Percentiles rank a stretch among this genome's conserved stretches.
These are phyloP conservation scores for Sphyrna mokarran DNA, from an alignment of 2,113 vertebrate genomes.

Conservation along the genomic window DNA sequence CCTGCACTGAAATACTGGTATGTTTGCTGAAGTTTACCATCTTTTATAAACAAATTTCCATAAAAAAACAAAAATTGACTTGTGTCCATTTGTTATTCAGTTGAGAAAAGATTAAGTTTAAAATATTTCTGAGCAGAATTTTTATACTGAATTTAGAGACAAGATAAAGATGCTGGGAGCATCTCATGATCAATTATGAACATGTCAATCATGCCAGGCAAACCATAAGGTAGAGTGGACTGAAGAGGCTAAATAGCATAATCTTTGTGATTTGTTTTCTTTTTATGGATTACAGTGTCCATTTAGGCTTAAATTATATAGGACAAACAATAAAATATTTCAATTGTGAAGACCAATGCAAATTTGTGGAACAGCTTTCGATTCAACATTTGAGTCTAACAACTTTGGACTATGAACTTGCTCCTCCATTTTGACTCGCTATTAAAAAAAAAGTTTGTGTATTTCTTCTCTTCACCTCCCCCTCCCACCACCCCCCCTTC, in stretches of 20 bases:
- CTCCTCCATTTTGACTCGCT: too few species aligned
- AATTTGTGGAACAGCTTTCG: too few species aligned
- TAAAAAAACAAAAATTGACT: neutral
- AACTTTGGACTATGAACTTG: too few species aligned
- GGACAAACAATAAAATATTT: neutral
- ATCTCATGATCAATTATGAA: neutral
- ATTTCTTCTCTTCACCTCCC: too few species aligned
- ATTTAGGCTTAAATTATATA: neutral
- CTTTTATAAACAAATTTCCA: neutral
- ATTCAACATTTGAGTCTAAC: too few species aligned
- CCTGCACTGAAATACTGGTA: neutral
- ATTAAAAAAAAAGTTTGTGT: too few species aligned
- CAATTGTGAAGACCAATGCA: neutral
- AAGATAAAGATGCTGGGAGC: neutral
- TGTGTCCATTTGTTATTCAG: neutral
- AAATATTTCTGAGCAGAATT: neutral
- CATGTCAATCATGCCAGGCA: neutral
- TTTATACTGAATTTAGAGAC: neutral
- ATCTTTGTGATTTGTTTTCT: too few species aligned
- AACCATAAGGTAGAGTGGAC: too few species aligned
- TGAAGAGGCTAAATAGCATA: too few species aligned
- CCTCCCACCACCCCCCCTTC: too few species aligned
- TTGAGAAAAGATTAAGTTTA: neutral
- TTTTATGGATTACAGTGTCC: neutral
- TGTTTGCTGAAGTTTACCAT: neutral